Conservation (phyloP, 2,888 invertebrate species). For the Cheilosia vernalis region DNA sequence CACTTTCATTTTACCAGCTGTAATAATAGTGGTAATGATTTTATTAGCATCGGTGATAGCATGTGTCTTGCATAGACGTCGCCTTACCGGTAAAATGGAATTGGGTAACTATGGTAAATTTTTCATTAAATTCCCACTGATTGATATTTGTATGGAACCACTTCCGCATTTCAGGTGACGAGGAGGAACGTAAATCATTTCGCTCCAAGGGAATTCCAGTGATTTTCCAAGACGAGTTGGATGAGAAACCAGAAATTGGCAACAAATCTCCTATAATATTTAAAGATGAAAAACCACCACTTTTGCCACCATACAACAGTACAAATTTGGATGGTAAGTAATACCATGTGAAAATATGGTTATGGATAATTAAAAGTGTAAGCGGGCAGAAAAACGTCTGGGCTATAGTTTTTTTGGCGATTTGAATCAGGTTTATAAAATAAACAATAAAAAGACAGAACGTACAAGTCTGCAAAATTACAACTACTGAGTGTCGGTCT, state of each 20-base stretch:
- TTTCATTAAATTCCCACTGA: not conserved
- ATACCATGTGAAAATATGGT: constrained; percentile 38
- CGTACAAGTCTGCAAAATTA: too few species aligned
- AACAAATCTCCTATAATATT: constrained; percentile 97
- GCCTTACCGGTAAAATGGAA: constrained; percentile 93
- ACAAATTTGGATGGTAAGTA: constrained; percentile 82
- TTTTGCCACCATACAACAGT: constrained; percentile 89
- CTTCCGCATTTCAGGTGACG: constrained; percentile 85
- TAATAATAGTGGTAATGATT: constrained; percentile 94
- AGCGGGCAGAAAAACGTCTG: too few species aligned
- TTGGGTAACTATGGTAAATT: constrained; percentile 83
- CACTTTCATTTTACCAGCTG: constrained; percentile 94
- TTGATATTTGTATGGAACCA: not conserved
- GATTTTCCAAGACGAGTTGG: constrained; percentile 98
- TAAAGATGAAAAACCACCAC: constrained; percentile 96
- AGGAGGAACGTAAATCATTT: constrained; percentile 92
- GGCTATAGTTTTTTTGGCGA: too few species aligned
- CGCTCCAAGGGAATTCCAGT: constrained; percentile 95
- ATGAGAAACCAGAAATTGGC: constrained; percentile 94
- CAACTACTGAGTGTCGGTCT: too few species aligned
- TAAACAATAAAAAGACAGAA: too few species aligned
- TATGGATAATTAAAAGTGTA: too few species aligned
- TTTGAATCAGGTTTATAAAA: too few species aligned
- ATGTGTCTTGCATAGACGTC: constrained; percentile 92
- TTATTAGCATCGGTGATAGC: constrained; percentile 94